Evolutionary conservation across 64 coral and sea anemone genomes (phyloP).

Genomic region (Anthopleura sola): DNA sequence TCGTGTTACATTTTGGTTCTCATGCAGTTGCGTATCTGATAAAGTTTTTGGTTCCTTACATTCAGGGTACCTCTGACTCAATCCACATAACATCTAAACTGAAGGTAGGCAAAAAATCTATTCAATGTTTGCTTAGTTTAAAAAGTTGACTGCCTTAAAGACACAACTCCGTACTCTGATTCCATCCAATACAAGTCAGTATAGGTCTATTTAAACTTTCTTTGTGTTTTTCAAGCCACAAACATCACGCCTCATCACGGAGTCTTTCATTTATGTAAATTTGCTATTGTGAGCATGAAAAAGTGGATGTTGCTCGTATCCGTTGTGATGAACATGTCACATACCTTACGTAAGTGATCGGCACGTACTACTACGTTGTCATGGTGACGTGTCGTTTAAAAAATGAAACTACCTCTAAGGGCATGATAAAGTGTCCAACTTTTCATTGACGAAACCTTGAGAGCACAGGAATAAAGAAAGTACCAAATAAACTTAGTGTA

Average conservation of each 20-base stretch:
- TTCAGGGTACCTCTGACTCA: background rate
- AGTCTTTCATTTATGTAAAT: background rate
- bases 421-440: background rate
- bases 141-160: too few relatives aligned
- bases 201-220: too few relatives aligned
- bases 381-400: background rate
- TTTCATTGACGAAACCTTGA: background rate
- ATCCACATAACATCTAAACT: background rate
- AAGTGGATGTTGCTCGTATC: background rate
- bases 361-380: constrained; percentile 4
- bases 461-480: background rate
- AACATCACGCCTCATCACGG: too few relatives aligned
- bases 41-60: background rate
- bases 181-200: background rate
- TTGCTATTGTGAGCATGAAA: background rate
- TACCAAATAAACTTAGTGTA: background rate
- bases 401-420: background rate
- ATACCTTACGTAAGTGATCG: background rate
- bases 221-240: too few relatives aligned
- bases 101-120: too few relatives aligned
- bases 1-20: background rate
- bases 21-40: background rate
- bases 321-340: background rate
- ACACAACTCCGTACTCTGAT: too few relatives aligned
- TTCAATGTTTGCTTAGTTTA: too few relatives aligned